Base-by-base conservation (phyloP, 1,140 invertebrate genomes). In the Drosophila pachea region DNA sequence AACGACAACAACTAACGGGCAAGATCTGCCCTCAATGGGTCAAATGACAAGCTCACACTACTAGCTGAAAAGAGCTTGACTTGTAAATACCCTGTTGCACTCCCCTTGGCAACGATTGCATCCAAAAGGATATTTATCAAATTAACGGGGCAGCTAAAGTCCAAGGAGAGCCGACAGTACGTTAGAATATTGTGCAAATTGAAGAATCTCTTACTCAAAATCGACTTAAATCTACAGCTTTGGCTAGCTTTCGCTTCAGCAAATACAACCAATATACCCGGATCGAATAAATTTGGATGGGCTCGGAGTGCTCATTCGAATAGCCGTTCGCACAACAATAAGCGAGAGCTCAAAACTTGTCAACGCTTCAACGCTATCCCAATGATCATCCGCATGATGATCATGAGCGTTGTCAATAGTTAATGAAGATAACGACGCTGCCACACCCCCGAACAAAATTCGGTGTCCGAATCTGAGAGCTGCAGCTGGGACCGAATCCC, bases 11-110 rank as follows among this genome's bases (percentile, higher is more conserved):
- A 69, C 43, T 40, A 60, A 45, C 36, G 32, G 22, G n/a, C 43
- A 45, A 71, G 31, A 69, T 50, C 74, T 62, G 67, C 72, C 68
- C 73, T 73, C 65, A 58, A 68, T 75, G 73, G 79, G 63, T 83
- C 79, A 79, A 78, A 76, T 70, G 62, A 70, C 35, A 81, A 76
- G 62, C 33, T 64, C 53, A 78, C n/a, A 14, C 40, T 14, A 43
- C n/a, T 42, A 42, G 5, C 40, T 2, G 40, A 2, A 6, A 4
- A 14, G 40, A 43, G 22, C 40, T 7, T 5, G 40, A 43, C 40
- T 36, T 7, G 35, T 4, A 9, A 9, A 36, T 36, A 36, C 35
- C 35, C 35, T 36, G 35, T 36, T 36, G n/a, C n/a, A n/a, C n/a
- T n/a, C n/a, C n/a, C n/a, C n/a, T n/a, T n/a, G n/a, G n/a, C n/a